Percentiles rank a stretch among this genome's conserved stretches.
Conservation (phyloP, 2,113 vertebrate genomes). For the Chaetorhynchus papuensis region DNA sequence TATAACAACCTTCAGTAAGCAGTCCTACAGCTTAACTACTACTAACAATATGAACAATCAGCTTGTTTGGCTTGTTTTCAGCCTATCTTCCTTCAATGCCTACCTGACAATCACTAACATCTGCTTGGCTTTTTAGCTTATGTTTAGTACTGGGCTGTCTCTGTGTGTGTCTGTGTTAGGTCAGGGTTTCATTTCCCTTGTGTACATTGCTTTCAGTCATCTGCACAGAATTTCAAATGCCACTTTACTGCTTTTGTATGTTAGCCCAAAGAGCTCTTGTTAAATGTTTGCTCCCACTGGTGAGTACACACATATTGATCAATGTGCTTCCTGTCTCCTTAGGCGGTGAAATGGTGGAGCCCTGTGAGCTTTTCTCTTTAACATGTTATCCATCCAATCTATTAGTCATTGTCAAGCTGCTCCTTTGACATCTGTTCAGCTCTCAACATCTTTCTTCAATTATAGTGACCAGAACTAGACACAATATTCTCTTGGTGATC, state of each 20-base stretch:
- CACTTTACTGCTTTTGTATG: background rate
- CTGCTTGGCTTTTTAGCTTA: background rate
- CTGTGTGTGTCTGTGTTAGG: background rate
- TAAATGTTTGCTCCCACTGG: background rate
- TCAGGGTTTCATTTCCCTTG: background rate
- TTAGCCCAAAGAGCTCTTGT: background rate
- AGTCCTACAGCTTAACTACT: background rate
- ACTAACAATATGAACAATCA: background rate
- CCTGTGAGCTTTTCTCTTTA: background rate
- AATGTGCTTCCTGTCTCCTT: background rate
- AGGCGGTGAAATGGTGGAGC: background rate
- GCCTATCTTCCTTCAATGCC: background rate
- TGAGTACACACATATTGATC: background rate
- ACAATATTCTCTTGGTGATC: background rate
- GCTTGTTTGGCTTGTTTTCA: background rate
- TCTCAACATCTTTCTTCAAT: conserved; percentile 10
- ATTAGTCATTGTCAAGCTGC: background rate
- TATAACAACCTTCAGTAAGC: background rate
- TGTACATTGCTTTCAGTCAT: background rate
- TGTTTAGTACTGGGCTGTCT: background rate
- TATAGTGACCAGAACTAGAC: background rate
- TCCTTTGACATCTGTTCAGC: background rate
- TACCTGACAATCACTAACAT: background rate
- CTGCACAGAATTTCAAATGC: background rate
- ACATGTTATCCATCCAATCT: background rate